Base-by-base conservation (phyloP, 2,113 vertebrate genomes). In the Silurus glanis region DNA sequence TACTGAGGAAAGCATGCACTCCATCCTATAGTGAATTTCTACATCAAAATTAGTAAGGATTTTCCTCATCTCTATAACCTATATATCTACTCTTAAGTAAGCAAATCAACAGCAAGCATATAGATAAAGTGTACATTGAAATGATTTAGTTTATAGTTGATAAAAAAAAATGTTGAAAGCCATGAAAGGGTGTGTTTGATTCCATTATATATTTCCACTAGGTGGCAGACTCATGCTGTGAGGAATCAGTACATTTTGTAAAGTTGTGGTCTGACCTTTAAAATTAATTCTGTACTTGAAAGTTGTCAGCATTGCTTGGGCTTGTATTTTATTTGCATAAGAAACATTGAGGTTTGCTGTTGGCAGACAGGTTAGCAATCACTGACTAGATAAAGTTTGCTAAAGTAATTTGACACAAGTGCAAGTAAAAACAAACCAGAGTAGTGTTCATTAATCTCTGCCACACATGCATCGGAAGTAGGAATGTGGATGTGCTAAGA, bases 161-260 rank as follows among this genome's bases (percentile, higher is more conserved):
- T 9, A 45, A 25, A 25, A 25, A 16, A 37, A 13, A 14, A 6
- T 66, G 25, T 37, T 71, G 67, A 55, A 78, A 6, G 74, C n/a
- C 0, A 37, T 37, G 37, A 37, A 37, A 37, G 37, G 49, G 12
- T 49, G 75, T 78, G 49, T 16, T 79, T 25, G 58, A 14, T 25
- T 55, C 56, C 71, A 62, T 45, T 47, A 74, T 28, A 28, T 84
- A 71, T 28, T 47, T 55, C 58, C 72, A 62, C 74, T 67, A 79
- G 84, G 56, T 85, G 74, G 74, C 59, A 79, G 49, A 9, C 59
- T 85, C 25, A 16, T n/a, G 17, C 49, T 66, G 25, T 12, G 19
- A 58, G 6, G 25, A 71, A 58, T 6, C 4, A 56, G 1, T 76
- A 21, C 13, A 25, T 0, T 5, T 13, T 80, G 28, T 21, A 71